phyloP scores from a whole-genome alignment of 2,888 invertebrate genomes.

The Platerodrilus igneus region DNA sequence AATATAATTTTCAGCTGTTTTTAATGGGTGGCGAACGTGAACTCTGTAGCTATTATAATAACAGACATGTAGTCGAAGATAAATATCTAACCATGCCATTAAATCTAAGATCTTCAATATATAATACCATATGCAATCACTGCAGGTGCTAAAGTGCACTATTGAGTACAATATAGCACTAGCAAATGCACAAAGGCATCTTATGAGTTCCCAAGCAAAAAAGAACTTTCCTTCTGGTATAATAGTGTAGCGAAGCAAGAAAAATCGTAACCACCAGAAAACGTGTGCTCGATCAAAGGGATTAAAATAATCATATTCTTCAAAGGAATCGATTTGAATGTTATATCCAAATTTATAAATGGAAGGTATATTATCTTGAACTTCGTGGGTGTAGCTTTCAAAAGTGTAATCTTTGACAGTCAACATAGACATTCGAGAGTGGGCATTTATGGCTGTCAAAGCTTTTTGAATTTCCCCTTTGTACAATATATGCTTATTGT shows the following conservation, averaged over 20 bases:
- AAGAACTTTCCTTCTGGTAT: slow-evolving; percentile 24
- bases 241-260: slow-evolving; percentile 23
- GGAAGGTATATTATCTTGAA: neutral
- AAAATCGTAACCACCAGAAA: slow-evolving; percentile 15
- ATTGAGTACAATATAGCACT: slow-evolving; percentile 12
- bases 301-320: slow-evolving; percentile 28
- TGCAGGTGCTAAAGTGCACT: slow-evolving; percentile 4
- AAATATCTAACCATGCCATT: slow-evolving; percentile 24
- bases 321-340: slow-evolving; percentile 16
- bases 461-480: neutral
- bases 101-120: slow-evolving; percentile 16
- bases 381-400: neutral
- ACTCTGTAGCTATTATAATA: slow-evolving; percentile 26
- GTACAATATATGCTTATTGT: too few relatives aligned
- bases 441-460: too few relatives aligned
- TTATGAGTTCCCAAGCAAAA: slow-evolving; percentile 21
- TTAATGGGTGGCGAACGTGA: slow-evolving; percentile 26
- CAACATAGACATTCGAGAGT: neutral
- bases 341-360: slow-evolving; percentile 19
- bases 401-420: neutral
- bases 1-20: slow-evolving; percentile 24
- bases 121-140: slow-evolving; percentile 5
- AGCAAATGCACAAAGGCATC: slow-evolving; percentile 20
- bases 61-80: slow-evolving; percentile 26
- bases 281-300: slow-evolving; percentile 24